These are phyloP conservation scores for Bilobella aurantiaca DNA, from an alignment of 1,140 invertebrate species.

Conservation along the genomic window DNA sequence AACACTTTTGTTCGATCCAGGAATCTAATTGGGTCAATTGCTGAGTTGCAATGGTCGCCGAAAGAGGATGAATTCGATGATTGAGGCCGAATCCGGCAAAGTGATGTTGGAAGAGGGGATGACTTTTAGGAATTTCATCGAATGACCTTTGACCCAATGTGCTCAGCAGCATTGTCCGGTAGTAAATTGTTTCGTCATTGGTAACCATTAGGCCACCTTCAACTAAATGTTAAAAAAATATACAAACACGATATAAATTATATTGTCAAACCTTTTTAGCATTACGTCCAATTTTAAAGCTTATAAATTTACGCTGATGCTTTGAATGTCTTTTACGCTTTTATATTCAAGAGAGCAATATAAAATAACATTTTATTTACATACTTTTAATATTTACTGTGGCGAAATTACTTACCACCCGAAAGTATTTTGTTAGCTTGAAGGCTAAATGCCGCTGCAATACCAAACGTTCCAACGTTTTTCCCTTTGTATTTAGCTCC, in stretches of 20 bases:
- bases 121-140: not conserved
- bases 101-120: not conserved
- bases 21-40: not conserved
- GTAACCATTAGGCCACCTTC: not conserved
- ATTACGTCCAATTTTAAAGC: too few species aligned
- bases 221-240: not conserved
- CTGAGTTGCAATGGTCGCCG: not conserved
- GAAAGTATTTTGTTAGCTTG: not conserved
- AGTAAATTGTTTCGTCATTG: not conserved
- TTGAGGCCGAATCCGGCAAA: not conserved
- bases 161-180: not conserved
- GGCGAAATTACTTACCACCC: not conserved
- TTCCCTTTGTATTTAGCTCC: not conserved
- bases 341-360: too few species aligned
- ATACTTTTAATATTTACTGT: not conserved
- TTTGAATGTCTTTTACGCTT: too few species aligned
- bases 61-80: not conserved
- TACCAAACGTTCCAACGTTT: not conserved
- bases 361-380: not conserved
- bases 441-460: not conserved
- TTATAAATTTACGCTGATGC: too few species aligned
- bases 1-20: not conserved
- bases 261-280: too few species aligned
- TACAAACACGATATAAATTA: too few species aligned
- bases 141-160: not conserved